Evolutionary conservation across 2,888 invertebrate species (phyloP).

Genomic region (Argyresthia albistria): DNA sequence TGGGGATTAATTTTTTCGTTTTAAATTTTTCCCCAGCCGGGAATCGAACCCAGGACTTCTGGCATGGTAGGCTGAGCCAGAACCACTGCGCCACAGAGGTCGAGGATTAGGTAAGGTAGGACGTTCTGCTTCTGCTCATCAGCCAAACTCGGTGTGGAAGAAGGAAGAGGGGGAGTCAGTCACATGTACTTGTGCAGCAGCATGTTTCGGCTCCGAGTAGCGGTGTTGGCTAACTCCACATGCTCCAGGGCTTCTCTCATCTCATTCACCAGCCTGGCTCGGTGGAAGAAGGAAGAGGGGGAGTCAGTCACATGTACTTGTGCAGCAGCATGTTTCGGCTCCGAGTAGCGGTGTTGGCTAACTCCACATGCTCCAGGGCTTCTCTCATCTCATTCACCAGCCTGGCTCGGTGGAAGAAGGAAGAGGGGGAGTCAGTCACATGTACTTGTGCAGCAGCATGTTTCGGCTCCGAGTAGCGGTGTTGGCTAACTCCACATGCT

Average conservation of each 20-base stretch:
- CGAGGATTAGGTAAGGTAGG: too few relatives aligned
- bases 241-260: slow-evolving; percentile 85
- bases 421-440: too few relatives aligned
- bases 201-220: slow-evolving; percentile 78
- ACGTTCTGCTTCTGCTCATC: too few relatives aligned
- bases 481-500: slow-evolving; percentile 40
- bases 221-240: slow-evolving; percentile 84
- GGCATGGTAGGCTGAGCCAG: too few relatives aligned
- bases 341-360: slow-evolving; percentile 82
- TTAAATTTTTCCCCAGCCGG: too few relatives aligned
- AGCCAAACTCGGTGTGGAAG: too few relatives aligned
- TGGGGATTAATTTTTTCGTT: too few relatives aligned
- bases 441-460: slow-evolving; percentile 72
- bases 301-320: slow-evolving; percentile 76
- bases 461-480: slow-evolving; percentile 77
- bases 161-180: too few relatives aligned
- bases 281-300: too few relatives aligned
- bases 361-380: slow-evolving; percentile 82
- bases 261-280: too few relatives aligned
- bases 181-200: slow-evolving; percentile 80
- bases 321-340: slow-evolving; percentile 82
- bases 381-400: slow-evolving; percentile 84
- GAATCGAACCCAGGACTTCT: too few relatives aligned
- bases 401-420: slow-evolving; percentile 49
- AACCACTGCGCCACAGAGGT: too few relatives aligned